Evolutionary conservation across 2,888 invertebrate genomes (phyloP).

Genomic region (Acleris cristana): DNA sequence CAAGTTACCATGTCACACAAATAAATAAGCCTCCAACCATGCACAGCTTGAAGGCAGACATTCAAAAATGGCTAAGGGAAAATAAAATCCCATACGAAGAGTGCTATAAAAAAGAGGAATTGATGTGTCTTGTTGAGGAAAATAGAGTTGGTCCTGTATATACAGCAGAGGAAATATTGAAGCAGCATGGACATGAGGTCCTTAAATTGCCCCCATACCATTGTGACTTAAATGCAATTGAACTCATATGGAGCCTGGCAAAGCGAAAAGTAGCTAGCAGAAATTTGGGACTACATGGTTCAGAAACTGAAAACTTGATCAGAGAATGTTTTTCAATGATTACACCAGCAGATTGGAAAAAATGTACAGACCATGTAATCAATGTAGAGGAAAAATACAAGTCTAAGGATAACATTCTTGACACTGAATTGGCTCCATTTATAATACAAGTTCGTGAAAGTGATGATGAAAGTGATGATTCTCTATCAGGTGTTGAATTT

Average conservation of each 20-base stretch:
- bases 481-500: too few species aligned
- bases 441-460: too few species aligned
- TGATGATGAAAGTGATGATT: too few species aligned
- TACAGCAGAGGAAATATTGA: slow-evolving; percentile 40
- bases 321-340: too few species aligned
- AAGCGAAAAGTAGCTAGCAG: slow-evolving; percentile 40
- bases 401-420: too few species aligned
- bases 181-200: slow-evolving; percentile 40
- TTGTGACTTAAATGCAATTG: slow-evolving; percentile 40
- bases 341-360: too few species aligned
- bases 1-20: slow-evolving; percentile 36
- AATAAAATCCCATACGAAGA: slow-evolving; percentile 42
- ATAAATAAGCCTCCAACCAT: slow-evolving; percentile 38
- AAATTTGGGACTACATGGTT: slow-evolving; percentile 31
- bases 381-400: too few species aligned
- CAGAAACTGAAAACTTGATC: slow-evolving; percentile 14
- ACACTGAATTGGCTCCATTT: too few species aligned
- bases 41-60: slow-evolving; percentile 30
- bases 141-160: slow-evolving; percentile 40
- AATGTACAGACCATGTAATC: too few species aligned
- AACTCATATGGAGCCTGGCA: slow-evolving; percentile 39
- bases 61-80: slow-evolving; percentile 38
- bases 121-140: slow-evolving; percentile 40
- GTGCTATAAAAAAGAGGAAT: slow-evolving; percentile 39
- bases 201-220: slow-evolving; percentile 40